Evolutionary conservation across 2,797 vertebrate genomes (phyloP).

Genomic region (Coranthus polyacanthus): DNA sequence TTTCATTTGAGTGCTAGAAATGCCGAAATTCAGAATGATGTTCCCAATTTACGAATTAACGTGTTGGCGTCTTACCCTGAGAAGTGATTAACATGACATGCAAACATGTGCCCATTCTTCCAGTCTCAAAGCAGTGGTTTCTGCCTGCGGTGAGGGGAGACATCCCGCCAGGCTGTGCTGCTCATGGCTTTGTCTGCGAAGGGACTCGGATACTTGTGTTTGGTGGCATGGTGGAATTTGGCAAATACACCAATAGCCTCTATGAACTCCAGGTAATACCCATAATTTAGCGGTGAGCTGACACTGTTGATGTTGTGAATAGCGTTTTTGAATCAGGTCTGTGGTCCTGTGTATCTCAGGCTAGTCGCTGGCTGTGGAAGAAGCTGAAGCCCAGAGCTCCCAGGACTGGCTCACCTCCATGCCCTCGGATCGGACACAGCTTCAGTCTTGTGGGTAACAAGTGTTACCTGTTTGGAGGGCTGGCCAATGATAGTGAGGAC

Average conservation of each 20-base stretch:
- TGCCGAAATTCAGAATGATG: too few relatives aligned
- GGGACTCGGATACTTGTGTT: conserved; percentile 95
- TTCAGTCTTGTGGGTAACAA: conserved; percentile 94
- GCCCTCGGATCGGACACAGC: conserved; percentile 96
- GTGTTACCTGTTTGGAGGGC: conserved; percentile 96
- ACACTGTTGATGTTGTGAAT: too few relatives aligned
- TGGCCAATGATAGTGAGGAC: conserved; percentile 97
- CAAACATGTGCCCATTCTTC: background rate
- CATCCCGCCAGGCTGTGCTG: conserved; percentile 97
- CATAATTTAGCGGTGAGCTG: too few relatives aligned
- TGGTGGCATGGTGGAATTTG: conserved; percentile 98
- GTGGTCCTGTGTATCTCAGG: conserved; percentile 79
- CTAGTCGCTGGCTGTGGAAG: conserved; percentile 98
- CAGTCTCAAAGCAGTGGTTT: conserved; percentile 97
- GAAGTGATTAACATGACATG: too few relatives aligned
- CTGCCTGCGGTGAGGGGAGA: conserved; percentile 97
- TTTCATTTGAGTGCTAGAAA: too few relatives aligned
- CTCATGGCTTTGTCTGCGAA: conserved; percentile 96
- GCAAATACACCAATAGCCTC: conserved; percentile 94
- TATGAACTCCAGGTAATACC: conserved; percentile 95
- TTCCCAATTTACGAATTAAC: too few relatives aligned
- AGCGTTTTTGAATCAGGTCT: background rate
- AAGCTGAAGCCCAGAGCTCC: conserved; percentile 94
- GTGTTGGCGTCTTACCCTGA: too few relatives aligned
- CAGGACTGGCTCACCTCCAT: conserved; percentile 87